Percentiles rank a stretch among this genome's conserved stretches.
Evolutionary conservation across 2,113 vertebrate species (phyloP).

Genomic region (Catharus minimus): DNA sequence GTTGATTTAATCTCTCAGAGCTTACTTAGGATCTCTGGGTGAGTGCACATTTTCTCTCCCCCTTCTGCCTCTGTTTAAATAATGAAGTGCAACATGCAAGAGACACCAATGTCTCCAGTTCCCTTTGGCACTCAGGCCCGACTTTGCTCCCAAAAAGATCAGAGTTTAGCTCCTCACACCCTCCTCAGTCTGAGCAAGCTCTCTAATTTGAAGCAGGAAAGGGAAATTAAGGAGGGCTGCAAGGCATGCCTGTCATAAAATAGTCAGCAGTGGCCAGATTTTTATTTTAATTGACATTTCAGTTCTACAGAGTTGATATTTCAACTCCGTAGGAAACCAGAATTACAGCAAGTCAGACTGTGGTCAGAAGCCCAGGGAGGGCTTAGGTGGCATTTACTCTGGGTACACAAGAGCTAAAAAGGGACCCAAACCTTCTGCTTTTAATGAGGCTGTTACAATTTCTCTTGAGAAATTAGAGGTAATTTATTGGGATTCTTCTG

Average conservation of each 20-base stretch:
- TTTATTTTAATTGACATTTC: conserved; percentile 8
- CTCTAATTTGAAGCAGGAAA: not conserved
- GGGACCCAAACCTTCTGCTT: not conserved
- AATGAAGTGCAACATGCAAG: not conserved
- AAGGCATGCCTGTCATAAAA: not conserved
- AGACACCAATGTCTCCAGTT: not conserved
- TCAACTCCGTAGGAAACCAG: not conserved
- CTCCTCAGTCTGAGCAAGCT: not conserved
- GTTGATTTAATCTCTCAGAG: not conserved
- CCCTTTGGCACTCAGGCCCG: not conserved
- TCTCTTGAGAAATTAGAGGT: not conserved
- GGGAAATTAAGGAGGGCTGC: not conserved
- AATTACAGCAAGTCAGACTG: not conserved
- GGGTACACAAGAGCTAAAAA: not conserved
- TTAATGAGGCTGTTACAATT: not conserved
- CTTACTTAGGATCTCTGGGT: not conserved
- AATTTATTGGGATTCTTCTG: not conserved
- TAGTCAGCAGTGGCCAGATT: not conserved
- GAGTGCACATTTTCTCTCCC: not conserved
- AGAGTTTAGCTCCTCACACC: not conserved
- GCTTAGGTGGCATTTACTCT: not conserved
- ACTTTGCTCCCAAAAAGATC: not conserved
- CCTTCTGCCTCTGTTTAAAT: not conserved
- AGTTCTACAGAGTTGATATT: not conserved
- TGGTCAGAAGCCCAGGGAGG: not conserved